Evolutionary conservation across 2,888 invertebrate species (phyloP), one percentile per base, ranked within the genome.

Genomic region (Marasmarcha lunaedactyla): DNA sequence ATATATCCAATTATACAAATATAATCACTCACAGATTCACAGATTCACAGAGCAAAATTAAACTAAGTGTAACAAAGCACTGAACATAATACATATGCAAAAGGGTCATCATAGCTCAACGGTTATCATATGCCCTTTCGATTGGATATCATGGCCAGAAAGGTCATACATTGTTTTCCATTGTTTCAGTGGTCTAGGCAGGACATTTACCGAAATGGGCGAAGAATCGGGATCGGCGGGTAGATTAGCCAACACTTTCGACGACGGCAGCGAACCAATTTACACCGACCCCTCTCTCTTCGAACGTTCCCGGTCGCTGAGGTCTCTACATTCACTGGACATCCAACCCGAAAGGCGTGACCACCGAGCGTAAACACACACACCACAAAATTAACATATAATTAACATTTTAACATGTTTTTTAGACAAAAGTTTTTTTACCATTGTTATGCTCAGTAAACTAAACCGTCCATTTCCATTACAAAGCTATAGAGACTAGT

Each of bases 201-300:
- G 81, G 50, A 72, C 71, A 9, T 83, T 76, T 42, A 63, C 64
- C 1, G 83, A 68, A 54, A 84, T 67, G 27, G 85, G 65, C 37
- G 86, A 66, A 46, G 81, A 66, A 55, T 71, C 65, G n/a, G 85
- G 73, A 41, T 86, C 76, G 13, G 78, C 69, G 46, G 84, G 78
- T n/a, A 65, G 79, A 10, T 50, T 83, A 42, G 78, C 83, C 1
- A 79, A 64, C 43, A 83, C 84, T 11, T 94, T 94, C 59, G 93
- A 92, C 61, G 94, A 95, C 66, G 95, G 95, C 27, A 95, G 94
- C 63, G 95, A 95, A 66, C 95, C 95, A 1, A 95, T 95, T 54
- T 95, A 95, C 73, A 95, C 95, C 1, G 95, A 95, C 73, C 95
- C 95, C 0, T 94, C 94, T 1, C 83, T 95, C 27, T 95, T 95